Evolutionary conservation across 2,888 invertebrate genomes (phyloP).

Genomic region (Athetis lepigone): DNA sequence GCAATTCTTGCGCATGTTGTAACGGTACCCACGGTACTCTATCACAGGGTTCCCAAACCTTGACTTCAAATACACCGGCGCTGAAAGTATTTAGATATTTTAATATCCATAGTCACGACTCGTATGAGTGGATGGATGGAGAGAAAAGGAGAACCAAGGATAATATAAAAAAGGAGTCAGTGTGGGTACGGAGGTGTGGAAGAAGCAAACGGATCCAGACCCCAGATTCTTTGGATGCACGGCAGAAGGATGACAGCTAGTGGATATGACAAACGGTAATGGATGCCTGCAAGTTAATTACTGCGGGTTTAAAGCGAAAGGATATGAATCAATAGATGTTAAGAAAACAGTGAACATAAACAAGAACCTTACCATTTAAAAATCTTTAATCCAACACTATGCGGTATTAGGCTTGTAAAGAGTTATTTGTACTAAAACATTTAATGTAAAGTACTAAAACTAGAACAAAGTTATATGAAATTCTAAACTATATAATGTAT

Average conservation of each 20-base stretch:
- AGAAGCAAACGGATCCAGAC: too few species aligned
- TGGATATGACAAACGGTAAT: too few species aligned
- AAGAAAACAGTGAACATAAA: too few species aligned
- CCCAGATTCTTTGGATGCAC: too few species aligned
- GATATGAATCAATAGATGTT: too few species aligned
- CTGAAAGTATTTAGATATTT: constrained; percentile 27
- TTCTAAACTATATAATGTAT: neutral
- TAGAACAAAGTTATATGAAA: neutral
- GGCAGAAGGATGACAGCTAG: too few species aligned
- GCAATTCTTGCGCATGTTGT: constrained; percentile 30
- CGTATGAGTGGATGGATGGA: neutral
- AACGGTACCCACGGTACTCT: constrained; percentile 45
- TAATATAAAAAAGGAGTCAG: too few species aligned
- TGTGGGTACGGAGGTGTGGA: too few species aligned
- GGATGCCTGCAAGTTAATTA: too few species aligned
- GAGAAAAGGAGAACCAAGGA: neutral
- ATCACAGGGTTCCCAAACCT: constrained; percentile 47
- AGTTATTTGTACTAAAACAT: neutral
- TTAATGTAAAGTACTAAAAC: neutral
- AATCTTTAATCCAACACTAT: neutral
- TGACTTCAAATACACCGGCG: constrained; percentile 35
- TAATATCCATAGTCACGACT: neutral
- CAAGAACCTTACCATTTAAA: neutral
- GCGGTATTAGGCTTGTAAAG: neutral
- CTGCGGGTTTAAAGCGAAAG: too few species aligned